Base-by-base conservation (phyloP, 2,113 vertebrate species). In the Gadus macrocephalus region DNA sequence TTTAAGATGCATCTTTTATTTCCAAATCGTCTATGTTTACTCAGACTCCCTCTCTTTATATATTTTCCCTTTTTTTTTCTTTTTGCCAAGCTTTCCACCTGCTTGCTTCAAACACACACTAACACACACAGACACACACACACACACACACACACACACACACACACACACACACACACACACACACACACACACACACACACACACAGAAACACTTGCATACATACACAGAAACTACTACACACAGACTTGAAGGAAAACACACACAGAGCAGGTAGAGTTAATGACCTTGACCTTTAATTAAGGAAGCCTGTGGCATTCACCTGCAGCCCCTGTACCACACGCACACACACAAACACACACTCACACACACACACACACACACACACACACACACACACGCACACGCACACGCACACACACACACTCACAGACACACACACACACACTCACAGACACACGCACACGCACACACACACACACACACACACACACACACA, bases 311-410 rank as follows among this genome's bases (percentile, higher is more conserved):
- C 83, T 77, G 28, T 49, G 78, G 85, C 77, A 53, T 81, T 84
- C 88, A 89, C 88, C 85, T 88, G 88, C 88, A 86, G 70, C 55
- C 80, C 86, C 71, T 2, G 58, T 53, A 71, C 5, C 55, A 76
- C 15, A 72, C 72, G 27, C 62, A 66, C 68, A 66, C 56, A 17
- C 59, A 61, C 59, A 61, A 19, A 61, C 59, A 61, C 59, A 61
- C 59, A 61, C 59, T 25, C 59, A 61, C 59, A 61, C 59, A 61
- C 59, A 61, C 59, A 61, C 59, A 61, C 59, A 22, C 59, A 61
- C 20, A 22, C 20, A 61, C 3, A 22, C 59, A 61, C 59, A 22
- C 59, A 61, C 20, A 22, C 59, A 20, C 59, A 61, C 59, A 61
- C 59, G 9, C 59, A 61, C 59, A 61, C 59, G 22, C 16, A 55